Evolutionary conservation across 2,888 invertebrate species (phyloP).

Genomic region (Phanerotoma sp.): DNA sequence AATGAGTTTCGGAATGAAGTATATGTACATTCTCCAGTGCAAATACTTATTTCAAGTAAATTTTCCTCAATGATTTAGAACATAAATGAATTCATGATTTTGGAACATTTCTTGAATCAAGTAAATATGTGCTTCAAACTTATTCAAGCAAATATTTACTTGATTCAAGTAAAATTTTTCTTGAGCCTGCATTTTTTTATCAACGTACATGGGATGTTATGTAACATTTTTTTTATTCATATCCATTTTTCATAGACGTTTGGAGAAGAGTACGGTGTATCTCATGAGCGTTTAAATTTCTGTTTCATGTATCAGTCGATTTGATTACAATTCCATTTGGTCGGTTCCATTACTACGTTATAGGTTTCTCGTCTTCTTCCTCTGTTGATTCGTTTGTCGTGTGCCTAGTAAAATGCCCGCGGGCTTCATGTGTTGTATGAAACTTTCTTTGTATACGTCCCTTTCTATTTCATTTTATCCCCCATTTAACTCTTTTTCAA

Average conservation of each 20-base stretch:
- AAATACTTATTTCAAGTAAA: too few relatives aligned
- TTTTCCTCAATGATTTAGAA: too few relatives aligned
- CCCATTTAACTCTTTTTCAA: constrained; percentile 16
- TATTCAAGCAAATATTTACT: too few relatives aligned
- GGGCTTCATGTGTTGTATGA: constrained; percentile 11
- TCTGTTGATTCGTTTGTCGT: constrained; percentile 17
- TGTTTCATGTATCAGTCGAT: constrained; percentile 27
- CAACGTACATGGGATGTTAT: too few relatives aligned
- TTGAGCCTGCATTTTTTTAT: too few relatives aligned
- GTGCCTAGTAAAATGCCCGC: constrained; percentile 18
- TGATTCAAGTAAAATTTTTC: too few relatives aligned
- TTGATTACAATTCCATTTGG: constrained; percentile 33
- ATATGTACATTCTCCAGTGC: too few relatives aligned
- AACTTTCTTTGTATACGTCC: constrained; percentile 2
- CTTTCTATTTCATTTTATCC: constrained; percentile 11
- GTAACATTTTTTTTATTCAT: background rate
- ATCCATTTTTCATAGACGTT: too few relatives aligned
- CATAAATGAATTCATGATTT: too few relatives aligned
- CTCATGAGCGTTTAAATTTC: background rate
- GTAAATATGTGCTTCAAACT: too few relatives aligned
- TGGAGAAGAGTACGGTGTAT: background rate
- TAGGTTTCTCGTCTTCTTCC: constrained; percentile 26
- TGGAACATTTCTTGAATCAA: too few relatives aligned
- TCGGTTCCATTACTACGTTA: constrained; percentile 19
- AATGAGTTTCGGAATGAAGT: too few relatives aligned